These are phyloP conservation scores for Anniella stebbinsi DNA, from an alignment of 2,797 vertebrate species.

Conservation along the genomic window DNA sequence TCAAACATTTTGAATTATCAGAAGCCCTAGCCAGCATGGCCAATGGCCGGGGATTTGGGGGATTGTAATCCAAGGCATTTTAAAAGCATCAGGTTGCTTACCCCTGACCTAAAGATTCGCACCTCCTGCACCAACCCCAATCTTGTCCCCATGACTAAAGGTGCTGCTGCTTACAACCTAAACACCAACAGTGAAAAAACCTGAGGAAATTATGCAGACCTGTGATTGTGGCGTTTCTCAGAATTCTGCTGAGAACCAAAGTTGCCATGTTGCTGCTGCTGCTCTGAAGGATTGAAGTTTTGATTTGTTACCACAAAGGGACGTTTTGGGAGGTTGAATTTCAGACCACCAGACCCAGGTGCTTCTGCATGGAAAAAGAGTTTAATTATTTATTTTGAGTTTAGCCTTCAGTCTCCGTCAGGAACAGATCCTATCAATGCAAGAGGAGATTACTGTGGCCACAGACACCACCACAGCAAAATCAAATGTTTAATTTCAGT, in stretches of 20 bases:
- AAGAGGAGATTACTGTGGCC: not conserved
- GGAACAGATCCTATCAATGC: not conserved
- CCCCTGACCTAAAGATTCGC: not conserved
- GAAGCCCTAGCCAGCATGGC: too few species aligned
- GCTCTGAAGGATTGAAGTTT: conserved; percentile 81
- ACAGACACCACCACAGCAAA: not conserved
- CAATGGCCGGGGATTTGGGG: too few species aligned
- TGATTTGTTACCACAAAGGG: conserved; percentile 85
- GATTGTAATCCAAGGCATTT: too few species aligned
- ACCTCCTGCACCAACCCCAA: not conserved
- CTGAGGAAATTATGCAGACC: conserved; percentile 74
- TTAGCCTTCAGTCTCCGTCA: not conserved
- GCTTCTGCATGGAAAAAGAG: conserved; percentile 80
- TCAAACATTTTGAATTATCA: too few species aligned
- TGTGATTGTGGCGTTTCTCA: conserved; percentile 83
- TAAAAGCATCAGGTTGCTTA: too few species aligned
- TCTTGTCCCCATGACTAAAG: not conserved
- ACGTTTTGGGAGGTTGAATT: conserved; percentile 93
- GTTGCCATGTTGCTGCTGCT: conserved; percentile 76
- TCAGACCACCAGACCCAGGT: conserved; percentile 86
- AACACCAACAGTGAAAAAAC: not conserved
- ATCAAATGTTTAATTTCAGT: not conserved
- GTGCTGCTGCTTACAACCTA: too few species aligned
- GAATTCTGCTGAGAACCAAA: conserved; percentile 68
- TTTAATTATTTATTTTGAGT: not conserved